Evolutionary conservation across 1,140 invertebrate genomes (phyloP).

Genomic region (Luehdorfia chinensis): DNA sequence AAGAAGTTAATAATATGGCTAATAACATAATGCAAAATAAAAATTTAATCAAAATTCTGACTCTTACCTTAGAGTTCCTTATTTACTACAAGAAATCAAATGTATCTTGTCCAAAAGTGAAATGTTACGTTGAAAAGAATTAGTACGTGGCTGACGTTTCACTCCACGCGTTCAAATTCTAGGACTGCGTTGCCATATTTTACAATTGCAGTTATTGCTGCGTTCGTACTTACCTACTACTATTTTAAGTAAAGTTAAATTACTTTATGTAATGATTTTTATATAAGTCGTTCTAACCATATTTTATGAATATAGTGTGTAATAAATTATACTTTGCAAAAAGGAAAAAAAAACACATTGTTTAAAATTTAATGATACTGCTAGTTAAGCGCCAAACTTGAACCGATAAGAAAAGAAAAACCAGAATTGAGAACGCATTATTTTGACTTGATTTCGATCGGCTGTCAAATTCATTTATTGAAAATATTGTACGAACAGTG

Average conservation of each 20-base stretch:
- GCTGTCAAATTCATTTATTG: not conserved
- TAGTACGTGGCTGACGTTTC: constrained; percentile 73
- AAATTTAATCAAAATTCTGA: not conserved
- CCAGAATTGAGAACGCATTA: constrained; percentile 12
- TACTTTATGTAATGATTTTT: constrained; percentile 15
- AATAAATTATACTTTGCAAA: not conserved
- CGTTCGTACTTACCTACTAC: not conserved
- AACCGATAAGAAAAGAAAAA: constrained; percentile 13
- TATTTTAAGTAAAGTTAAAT: constrained; percentile 2
- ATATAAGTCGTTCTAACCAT: not conserved
- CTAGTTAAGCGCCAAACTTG: constrained; percentile 6
- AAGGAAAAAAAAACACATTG: no score
- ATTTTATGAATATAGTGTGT: no score
- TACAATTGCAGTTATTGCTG: not conserved
- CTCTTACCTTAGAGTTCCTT: constrained; percentile 13
- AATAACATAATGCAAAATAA: not conserved
- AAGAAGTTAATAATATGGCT: not conserved
- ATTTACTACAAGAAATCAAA: constrained; percentile 10
- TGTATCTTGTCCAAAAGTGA: constrained; percentile 21
- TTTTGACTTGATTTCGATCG: constrained; percentile 12
- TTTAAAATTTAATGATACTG: not conserved
- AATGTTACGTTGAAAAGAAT: constrained; percentile 46
- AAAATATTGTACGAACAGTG: constrained; percentile 7
- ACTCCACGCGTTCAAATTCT: constrained; percentile 59
- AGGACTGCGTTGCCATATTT: constrained; percentile 34